A percentile compares a stretch with the other conserved stretches of the same genome.
Conservation (phyloP, 2,888 invertebrate species). For the Metallyticus violacea region DNA sequence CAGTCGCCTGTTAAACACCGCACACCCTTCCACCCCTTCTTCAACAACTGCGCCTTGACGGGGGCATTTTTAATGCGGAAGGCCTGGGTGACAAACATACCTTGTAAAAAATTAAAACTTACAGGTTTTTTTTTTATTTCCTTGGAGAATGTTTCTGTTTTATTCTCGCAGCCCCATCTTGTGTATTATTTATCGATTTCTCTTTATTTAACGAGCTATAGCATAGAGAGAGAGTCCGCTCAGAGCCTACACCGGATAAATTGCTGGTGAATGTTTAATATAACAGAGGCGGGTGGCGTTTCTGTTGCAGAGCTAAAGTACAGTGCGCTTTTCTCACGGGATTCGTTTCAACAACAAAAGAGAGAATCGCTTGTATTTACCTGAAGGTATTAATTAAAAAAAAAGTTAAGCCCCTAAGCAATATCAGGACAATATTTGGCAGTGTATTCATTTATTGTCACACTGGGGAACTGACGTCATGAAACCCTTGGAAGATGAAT, state of each 20-base stretch:
- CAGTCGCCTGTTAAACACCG: background rate
- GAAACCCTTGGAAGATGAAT: no score
- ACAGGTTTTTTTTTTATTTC: background rate
- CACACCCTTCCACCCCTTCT: no score
- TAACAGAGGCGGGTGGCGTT: background rate
- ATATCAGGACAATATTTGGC: no score
- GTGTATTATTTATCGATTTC: background rate
- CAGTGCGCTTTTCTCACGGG: no score
- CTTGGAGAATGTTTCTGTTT: background rate
- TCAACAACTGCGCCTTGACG: background rate
- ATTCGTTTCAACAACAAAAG: no score
- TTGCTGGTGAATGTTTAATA: background rate
- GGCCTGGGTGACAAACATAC: background rate
- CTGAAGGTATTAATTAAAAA: no score
- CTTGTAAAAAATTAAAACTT: background rate
- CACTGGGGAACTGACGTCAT: no score
- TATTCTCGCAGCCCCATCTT: background rate
- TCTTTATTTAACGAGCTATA: background rate
- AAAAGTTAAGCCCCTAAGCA: no score
- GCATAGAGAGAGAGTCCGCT: background rate
- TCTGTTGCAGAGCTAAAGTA: no score
- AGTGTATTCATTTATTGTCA: no score
- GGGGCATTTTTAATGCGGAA: background rate
- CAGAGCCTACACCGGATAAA: background rate
- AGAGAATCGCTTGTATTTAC: no score